Evolutionary conservation across 2,797 vertebrate species (phyloP), one percentile per base, ranked within the genome.

Genomic region (Arctocebus calabarensis): DNA sequence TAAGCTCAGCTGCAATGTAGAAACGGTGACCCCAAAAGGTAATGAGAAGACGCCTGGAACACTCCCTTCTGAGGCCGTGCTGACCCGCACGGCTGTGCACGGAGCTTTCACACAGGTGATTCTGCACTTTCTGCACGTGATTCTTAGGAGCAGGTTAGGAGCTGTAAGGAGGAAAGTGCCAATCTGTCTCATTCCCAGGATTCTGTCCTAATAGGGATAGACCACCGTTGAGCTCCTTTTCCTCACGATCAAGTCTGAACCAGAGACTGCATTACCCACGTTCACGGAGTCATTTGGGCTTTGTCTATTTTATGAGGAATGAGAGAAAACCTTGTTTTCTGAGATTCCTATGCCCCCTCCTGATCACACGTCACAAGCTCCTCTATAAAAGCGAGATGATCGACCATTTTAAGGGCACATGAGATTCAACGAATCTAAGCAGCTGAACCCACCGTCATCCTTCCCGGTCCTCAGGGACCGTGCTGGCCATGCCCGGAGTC

Each of bases 121-220:
- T 19, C n/a, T 19, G 1, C 13, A 3, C 7, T 1, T 20, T 62
- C 9, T 37, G 32, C 5, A 1, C n/a, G 16, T 59, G 4, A 8
- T 73, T 1, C 40, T 32, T 25, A n/a, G 23, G 4, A 66, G 14
- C 70, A 17, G 6, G 4, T 17, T 32, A 7, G 3, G 19, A 0
- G n/a, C 29, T 48, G 29, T 34, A 27, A n/a, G 48, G 0, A 48
- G 48, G 13, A 48, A 48, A 45, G 45, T 61, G 9, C 29, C 45
- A 11, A 29, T 5, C 20, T 29, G 32, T 29, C 17, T 70, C 29
- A 23, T 48, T 48, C 29, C 52, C 29, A 37, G 10, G 61, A n/a
- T 22, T 16, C 17, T 62, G 43, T 17, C 43, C n/a, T 74, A n/a
- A 74, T 34, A 40, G 12, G 17, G 23, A 8, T 62, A 48, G 13